Base-by-base conservation (phyloP, 2,888 invertebrate species). In the Patella ulyssiponensis region DNA sequence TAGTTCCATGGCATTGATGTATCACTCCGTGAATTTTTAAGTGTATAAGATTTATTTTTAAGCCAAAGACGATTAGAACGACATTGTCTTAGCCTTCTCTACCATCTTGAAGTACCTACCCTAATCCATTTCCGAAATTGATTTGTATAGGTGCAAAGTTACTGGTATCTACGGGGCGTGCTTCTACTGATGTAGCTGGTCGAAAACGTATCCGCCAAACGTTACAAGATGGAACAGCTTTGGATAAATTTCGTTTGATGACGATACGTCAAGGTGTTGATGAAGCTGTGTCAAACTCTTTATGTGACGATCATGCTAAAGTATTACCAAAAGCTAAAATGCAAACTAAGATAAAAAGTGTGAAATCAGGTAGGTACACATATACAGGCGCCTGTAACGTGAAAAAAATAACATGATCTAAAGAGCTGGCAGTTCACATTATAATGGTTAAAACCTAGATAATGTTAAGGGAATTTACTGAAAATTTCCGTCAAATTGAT, bases 191-290 rank as follows among this genome's bases (percentile, higher is more conserved):
- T 2, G 86, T 90, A 76, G 90, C 91, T 79, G 93, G 93, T 1
- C 77, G 83, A 15, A 58, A 83, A 17, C 84, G 83, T 74, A 90
- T 93, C 52, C 78, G 77, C 4, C 84, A 87, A 17, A 85, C 88
- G 4, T 84, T 93, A 11, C 79, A 86, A 14, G 89, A 92, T 83
- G 93, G 93, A 27, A 79, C 86, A 17, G 93, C 93, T 2, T 81
- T 93, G 73, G 77, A 80, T 33, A 87, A 86, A 79, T 91, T 91
- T 78, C 72, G 82, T 17, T 82, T 81, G 7, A 91, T 91, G 90
- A 69, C 88, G 52, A 80, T 84, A 53, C 87, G 84, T 2, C 91
- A 91, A 75, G 90, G 90, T 0, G 90, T 88, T 0, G 53, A 80
- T 1, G 15, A 76, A 14, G 77, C 81, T 3, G 53, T 83, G 3